A percentile compares a stretch with the other conserved stretches of the same genome.
Conservation (phyloP, 2,797 vertebrate species). For the Sparus aurata region DNA sequence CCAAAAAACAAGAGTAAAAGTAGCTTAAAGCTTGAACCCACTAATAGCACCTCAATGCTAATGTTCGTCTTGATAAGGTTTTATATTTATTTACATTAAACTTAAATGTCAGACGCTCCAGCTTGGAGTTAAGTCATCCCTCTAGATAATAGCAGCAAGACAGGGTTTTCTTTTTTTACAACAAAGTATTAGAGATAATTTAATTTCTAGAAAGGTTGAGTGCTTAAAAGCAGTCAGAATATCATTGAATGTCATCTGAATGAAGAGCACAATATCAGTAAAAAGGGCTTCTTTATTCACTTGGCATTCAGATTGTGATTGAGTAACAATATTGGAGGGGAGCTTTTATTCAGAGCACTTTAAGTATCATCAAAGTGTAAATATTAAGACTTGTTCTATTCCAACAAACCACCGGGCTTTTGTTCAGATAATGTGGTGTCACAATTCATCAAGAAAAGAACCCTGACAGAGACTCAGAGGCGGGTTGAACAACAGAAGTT, state of each 20-base stretch:
- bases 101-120: not conserved
- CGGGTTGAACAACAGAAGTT: too few species aligned
- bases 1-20: not conserved
- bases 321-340: not conserved
- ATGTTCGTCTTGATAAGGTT: not conserved
- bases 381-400: not conserved
- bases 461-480: too few species aligned
- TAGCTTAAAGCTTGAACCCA: not conserved
- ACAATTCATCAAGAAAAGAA: too few species aligned
- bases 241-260: not conserved
- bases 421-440: too few species aligned
- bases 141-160: slow-evolving; percentile 29
- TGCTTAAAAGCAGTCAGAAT: slow-evolving; percentile 10
- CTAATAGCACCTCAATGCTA: too few species aligned
- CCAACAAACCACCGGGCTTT: not conserved
- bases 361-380: not conserved
- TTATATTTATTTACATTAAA: slow-evolving; percentile 4
- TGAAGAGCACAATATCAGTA: not conserved
- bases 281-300: not conserved
- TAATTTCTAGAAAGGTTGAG: not conserved
- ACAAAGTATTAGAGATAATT: not conserved
- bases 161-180: not conserved
- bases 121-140: not conserved
- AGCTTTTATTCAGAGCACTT: slow-evolving; percentile 22
- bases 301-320: slow-evolving; percentile 19